A percentile compares a stretch with the other conserved stretches of the same genome.
These are phyloP conservation scores for Ibycter americanus DNA, from an alignment of 2,797 vertebrate species.

Conservation along the genomic window DNA sequence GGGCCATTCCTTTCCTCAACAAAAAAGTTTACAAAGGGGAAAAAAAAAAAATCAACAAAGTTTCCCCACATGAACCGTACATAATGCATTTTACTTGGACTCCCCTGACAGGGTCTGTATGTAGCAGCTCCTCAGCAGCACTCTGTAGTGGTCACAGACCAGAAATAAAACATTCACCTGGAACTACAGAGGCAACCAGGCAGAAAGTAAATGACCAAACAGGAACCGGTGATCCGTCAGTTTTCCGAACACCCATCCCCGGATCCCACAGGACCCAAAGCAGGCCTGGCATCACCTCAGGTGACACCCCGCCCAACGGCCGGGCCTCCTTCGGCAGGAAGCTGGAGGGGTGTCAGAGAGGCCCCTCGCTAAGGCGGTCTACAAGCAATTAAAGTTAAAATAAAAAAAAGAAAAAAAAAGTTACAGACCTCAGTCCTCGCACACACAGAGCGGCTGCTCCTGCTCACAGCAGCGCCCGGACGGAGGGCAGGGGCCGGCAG, in stretches of 20 bases:
- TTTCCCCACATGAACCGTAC: neutral
- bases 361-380: neutral
- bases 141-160: neutral
- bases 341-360: neutral
- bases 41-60: no score
- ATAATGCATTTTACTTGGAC: neutral
- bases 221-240: neutral
- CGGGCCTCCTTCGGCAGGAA: fast-evolving
- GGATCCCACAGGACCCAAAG: neutral
- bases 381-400: neutral
- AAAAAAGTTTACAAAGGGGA: neutral
- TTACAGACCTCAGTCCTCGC: neutral
- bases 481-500: neutral
- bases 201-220: neutral
- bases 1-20: neutral
- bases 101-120: neutral
- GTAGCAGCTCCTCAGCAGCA: neutral
- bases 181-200: neutral
- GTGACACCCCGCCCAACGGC: fast-evolving
- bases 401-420: neutral
- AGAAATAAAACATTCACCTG: neutral
- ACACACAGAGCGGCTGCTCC: neutral
- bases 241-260: neutral
- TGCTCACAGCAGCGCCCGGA: neutral
- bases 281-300: neutral